Evolutionary conservation across 2,113 vertebrate genomes (phyloP).

Genomic region (Cnemophilus loriae): DNA sequence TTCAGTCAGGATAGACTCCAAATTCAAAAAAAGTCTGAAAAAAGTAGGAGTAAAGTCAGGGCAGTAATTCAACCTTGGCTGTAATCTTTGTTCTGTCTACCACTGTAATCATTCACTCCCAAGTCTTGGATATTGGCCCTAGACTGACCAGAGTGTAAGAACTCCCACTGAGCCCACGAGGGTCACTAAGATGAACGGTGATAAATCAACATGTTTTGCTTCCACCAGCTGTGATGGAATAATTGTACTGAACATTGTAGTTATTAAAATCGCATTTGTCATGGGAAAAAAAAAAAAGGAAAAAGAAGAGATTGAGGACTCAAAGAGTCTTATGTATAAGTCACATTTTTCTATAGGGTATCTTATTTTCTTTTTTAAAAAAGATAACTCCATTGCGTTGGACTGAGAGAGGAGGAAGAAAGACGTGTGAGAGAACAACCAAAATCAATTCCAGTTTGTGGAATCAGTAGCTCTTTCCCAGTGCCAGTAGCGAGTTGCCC

Average conservation of each 20-base stretch:
- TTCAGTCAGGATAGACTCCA: neutral
- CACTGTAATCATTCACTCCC: neutral
- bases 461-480: neutral
- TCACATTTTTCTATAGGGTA: neutral
- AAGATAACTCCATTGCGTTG: neutral
- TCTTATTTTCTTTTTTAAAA: neutral
- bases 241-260: neutral
- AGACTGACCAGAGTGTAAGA: neutral
- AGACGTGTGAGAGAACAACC: neutral
- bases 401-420: neutral
- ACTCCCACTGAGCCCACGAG: neutral
- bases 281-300: neutral
- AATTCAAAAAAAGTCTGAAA: neutral
- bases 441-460: neutral
- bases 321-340: neutral
- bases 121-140: neutral
- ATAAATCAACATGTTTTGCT: neutral
- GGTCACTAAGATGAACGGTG: neutral
- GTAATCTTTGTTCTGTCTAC: neutral
- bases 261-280: neutral
- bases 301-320: neutral
- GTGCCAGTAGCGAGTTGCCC: neutral
- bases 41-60: neutral
- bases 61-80: neutral
- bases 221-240: neutral